A percentile compares a stretch with the other conserved stretches of the same genome.
Conservation (phyloP, 2,797 vertebrate species). For the Moxostoma hubbsi region DNA sequence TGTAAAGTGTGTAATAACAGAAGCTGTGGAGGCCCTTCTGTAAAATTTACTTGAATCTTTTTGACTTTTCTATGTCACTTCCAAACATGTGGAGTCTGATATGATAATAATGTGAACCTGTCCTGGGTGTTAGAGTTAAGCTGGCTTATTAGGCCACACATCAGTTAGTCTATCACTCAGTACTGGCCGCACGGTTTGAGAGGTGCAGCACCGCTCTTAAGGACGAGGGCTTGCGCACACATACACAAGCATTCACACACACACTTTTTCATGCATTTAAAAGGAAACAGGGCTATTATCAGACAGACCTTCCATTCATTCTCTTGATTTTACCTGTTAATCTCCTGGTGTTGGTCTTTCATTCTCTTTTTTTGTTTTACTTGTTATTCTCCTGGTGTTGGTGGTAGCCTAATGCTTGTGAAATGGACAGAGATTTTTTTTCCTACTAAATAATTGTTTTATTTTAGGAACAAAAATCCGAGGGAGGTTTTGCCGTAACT, state of each 20-base stretch:
- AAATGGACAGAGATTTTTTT: not conserved
- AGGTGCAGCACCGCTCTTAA: constrained; percentile 45
- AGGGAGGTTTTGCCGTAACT: not conserved
- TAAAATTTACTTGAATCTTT: constrained; percentile 77
- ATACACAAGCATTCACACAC: constrained; percentile 10
- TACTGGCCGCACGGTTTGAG: constrained; percentile 62
- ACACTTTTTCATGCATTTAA: constrained; percentile 3
- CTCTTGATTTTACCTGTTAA: not conserved
- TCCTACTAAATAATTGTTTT: not conserved
- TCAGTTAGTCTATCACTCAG: constrained; percentile 81
- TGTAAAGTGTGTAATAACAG: constrained; percentile 63
- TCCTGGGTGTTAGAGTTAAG: constrained; percentile 82
- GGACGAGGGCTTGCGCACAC: constrained; percentile 37
- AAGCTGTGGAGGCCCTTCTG: constrained; percentile 68
- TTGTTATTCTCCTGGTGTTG: not conserved
- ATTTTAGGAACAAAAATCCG: not conserved
- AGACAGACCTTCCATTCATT: constrained; percentile 8
- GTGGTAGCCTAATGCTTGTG: not conserved
- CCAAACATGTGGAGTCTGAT: constrained; percentile 76
- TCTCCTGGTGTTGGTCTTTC: not conserved
- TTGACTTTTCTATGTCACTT: constrained; percentile 74
- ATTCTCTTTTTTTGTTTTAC: not conserved
- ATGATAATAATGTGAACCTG: constrained; percentile 84
- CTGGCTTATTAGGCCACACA: constrained; percentile 80
- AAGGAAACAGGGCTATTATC: not conserved